Evolutionary conservation across 2,113 vertebrate genomes (phyloP), one percentile per base, ranked within the genome.

Genomic region (Clupea harengus): DNA sequence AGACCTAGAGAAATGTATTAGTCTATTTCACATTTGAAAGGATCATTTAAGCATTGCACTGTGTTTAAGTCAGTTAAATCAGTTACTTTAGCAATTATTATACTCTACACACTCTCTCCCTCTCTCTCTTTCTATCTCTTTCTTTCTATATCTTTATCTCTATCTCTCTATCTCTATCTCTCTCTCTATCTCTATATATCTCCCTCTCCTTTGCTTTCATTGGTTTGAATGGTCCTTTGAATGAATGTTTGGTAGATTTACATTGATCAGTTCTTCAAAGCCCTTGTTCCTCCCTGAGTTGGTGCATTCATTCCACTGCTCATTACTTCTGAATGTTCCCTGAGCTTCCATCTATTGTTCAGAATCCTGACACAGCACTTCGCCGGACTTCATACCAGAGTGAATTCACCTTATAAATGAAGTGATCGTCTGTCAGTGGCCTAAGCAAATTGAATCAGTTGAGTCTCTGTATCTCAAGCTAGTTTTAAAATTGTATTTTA

Each of bases 301-400:
- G 10, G n/a, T 28, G 64, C 64, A 28, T 72, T 75, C 13, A 46
- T 45, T 83, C 64, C 17, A 45, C 25, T 45, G 6, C 32, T 75
- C 45, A 50, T 84, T 78, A 20, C 60, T 49, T 75, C 6, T 47
- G 8, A 72, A 50, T 50, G 45, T 75, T 50, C 67, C 22, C 72
- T 47, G 46, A 45, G 67, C 11, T 46, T 11, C 64, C 28, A 47
- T 50, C 45, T 45, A 78, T n/a, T 50, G 25, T 64, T 78, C 83
- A 50, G 83, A 72, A 25, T 75, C 15, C 83, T 49, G 45, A 84
- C 60, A 49, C 83, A 60, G 83, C 60, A 84, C 45, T 49, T 67
- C 28, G n/a, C 64, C 11, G 9, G 28, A 67, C 64, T 25, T 67
- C 64, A 67, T 10, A 28, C 22, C 25, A 75, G 11, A 45, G 22